Evolutionary conservation across 2,113 vertebrate species (phyloP).

Genomic region (Sylvia atricapilla): DNA sequence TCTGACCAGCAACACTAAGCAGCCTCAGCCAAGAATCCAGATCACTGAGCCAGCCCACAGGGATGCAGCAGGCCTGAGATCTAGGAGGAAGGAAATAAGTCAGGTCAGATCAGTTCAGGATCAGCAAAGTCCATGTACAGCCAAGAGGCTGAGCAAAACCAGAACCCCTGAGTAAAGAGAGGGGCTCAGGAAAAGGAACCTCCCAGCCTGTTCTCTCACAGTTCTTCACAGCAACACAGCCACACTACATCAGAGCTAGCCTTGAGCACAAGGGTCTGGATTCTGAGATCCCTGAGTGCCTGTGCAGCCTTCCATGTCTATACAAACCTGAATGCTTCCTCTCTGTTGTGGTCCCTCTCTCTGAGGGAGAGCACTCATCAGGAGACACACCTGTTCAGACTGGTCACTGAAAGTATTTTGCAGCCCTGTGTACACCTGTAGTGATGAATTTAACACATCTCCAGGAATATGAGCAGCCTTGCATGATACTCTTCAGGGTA

Average conservation of each 20-base stretch:
- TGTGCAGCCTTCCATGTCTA: rapidly evolving
- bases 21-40: background rate
- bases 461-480: background rate
- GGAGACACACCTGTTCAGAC: background rate
- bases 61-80: background rate
- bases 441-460: background rate
- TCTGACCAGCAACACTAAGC: rapidly evolving
- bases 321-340: background rate
- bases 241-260: background rate
- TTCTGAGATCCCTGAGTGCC: background rate
- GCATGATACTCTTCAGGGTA: background rate
- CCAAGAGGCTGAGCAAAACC: background rate
- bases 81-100: background rate
- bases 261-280: background rate
- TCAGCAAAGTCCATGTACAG: background rate
- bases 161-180: background rate
- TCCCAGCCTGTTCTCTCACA: background rate
- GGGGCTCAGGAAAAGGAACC: rapidly evolving
- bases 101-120: background rate
- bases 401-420: background rate
- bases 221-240: background rate
- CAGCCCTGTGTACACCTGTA: background rate
- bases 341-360: background rate
- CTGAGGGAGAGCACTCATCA: background rate
- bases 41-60: background rate